Percentiles rank a stretch among this genome's conserved stretches.
phyloP scores from a whole-genome alignment of 2,797 vertebrate species.

The Astyanax mexicanus region DNA sequence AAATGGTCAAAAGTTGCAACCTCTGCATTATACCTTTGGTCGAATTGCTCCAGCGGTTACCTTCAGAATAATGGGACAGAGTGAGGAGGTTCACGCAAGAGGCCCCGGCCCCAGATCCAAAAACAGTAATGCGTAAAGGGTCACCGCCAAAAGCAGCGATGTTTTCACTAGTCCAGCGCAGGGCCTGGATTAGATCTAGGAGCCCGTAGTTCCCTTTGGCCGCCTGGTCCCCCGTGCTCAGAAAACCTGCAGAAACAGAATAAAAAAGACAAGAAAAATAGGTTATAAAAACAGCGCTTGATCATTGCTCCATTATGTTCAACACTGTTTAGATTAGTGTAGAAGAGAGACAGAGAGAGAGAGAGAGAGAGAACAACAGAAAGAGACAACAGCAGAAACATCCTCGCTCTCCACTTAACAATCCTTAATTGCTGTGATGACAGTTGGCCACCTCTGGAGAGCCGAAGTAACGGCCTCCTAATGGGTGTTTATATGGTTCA shows the following conservation, averaged over 20 bases:
- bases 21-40: constrained; percentile 98
- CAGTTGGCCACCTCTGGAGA: constrained; percentile 38
- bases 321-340: not conserved
- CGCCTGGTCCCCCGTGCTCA: constrained; percentile 98
- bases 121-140: constrained; percentile 97
- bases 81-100: constrained; percentile 99
- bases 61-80: constrained; percentile 99
- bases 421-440: constrained; percentile 47
- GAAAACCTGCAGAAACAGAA: constrained; percentile 83
- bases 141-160: constrained; percentile 98
- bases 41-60: constrained; percentile 99
- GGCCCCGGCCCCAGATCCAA: constrained; percentile 97
- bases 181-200: constrained; percentile 95
- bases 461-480: constrained; percentile 46
- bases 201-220: constrained; percentile 98
- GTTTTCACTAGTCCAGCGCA: constrained; percentile 99
- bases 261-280: constrained; percentile 41
- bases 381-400: not conserved
- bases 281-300: not conserved
- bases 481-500: constrained; percentile 45
- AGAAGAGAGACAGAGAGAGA: too few relatives aligned
- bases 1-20: constrained; percentile 88
- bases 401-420: constrained; percentile 28
- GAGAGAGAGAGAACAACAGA: not conserved
- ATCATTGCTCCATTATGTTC: constrained; percentile 4